Percentiles rank a stretch among this genome's conserved stretches.
Evolutionary conservation across 2,888 invertebrate species (phyloP).

Genomic region (Drosophila koepferae): DNA sequence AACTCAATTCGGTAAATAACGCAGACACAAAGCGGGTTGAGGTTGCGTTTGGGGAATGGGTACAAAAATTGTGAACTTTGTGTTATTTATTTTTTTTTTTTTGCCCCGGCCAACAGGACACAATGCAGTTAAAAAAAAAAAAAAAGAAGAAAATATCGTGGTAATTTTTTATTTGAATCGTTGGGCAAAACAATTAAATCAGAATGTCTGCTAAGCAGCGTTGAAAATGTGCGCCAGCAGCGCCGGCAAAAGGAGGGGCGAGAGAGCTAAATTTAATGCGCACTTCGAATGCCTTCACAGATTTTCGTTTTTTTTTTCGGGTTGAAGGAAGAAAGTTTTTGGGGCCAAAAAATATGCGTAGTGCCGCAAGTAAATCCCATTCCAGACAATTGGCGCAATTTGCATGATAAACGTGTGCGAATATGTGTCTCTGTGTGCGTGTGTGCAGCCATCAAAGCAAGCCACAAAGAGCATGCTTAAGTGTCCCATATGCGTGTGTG

Average conservation of each 20-base stretch:
- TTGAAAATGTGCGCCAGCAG: conserved; percentile 55
- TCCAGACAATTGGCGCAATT: conserved; percentile 81
- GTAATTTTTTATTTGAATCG: conserved; percentile 57
- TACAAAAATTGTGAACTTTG: conserved; percentile 18
- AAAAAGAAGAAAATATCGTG: conserved; percentile 35
- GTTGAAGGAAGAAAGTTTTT: conserved; percentile 29
- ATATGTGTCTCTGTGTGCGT: conserved; percentile 4
- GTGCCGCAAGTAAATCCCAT: conserved; percentile 71
- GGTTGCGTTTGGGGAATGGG: conserved; percentile 15
- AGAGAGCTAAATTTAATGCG: conserved; percentile 45
- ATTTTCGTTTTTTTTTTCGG: conserved; percentile 19
- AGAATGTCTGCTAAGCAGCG: conserved; percentile 71
- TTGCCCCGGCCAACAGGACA: conserved; percentile 14
- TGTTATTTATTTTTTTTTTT: conserved; percentile 5
- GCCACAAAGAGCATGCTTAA: conserved; percentile 78
- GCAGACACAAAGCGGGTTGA: conserved; percentile 37
- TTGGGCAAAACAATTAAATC: conserved; percentile 80
- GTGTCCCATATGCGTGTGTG: conserved; percentile 60
- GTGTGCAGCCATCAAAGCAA: conserved; percentile 66
- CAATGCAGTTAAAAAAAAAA: conserved; percentile 39
- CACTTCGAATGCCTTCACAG: conserved; percentile 48
- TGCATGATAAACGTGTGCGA: conserved; percentile 73
- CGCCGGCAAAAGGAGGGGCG: conserved; percentile 18
- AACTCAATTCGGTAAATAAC: conserved; percentile 77
- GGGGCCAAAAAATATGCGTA: conserved; percentile 45